Evolutionary conservation across 1,140 invertebrate genomes (phyloP), one percentile per base, ranked within the genome.

Genomic region (Aradophagus sp.): DNA sequence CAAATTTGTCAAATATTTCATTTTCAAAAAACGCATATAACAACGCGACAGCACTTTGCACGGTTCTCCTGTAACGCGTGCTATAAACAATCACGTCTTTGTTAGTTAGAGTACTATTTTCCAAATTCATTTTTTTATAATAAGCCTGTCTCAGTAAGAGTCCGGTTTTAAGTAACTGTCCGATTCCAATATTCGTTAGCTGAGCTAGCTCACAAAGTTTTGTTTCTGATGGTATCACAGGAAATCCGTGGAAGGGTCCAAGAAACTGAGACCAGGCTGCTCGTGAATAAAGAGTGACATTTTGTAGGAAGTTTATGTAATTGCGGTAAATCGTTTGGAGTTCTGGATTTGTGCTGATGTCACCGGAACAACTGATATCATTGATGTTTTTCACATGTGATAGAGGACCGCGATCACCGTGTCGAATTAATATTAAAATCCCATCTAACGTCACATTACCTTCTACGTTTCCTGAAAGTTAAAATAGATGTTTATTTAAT

Each of bases 371-470:
- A 68, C 94, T 91, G 2, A 97, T 87, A 35, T 86, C 88, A 14
- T 91, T 90, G 31, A 93, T 89, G 67, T 93, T 91, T 62, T 89
- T 87, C 2, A 96, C 87, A 80, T 94, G 92, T 5, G 92, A 90
- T 35, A 97, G 86, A 1, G 95, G 93, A 3, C 94, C 93, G 32
- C 95, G 86, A 80, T 97, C 95, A 1, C 96, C 96, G 83, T 97
- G 95, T 17, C 96, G 86, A 3, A 95, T 91, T 5, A 97, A 83
- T 19, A 96, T 86, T 20, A 96, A 81, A 5, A 96, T 88, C 6
- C 93, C 92, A 81, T 92, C 91, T 10, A 97, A 77, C 20, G 90
- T 86, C 87, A 92, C 91, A 68, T 90, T 88, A 16, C 88, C 87
- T 63, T 88, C 86, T 26, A 89, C 82, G 58, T 84, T 83, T 55